These are phyloP conservation scores for Anas capensis DNA, from an alignment of 2,797 vertebrate genomes.

Conservation along the genomic window DNA sequence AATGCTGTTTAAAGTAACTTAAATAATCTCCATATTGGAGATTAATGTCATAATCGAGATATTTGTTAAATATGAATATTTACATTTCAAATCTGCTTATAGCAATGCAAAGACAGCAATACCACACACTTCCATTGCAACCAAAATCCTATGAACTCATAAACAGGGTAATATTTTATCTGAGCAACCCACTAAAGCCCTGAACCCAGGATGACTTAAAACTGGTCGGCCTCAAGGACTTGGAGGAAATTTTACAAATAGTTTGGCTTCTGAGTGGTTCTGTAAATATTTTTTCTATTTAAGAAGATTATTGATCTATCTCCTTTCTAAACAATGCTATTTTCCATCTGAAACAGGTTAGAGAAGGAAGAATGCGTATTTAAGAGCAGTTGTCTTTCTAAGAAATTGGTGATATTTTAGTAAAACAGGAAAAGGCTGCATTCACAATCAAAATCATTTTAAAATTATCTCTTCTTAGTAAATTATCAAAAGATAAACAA, in stretches of 20 bases:
- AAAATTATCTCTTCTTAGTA: not conserved
- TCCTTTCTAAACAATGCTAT: not conserved
- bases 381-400: constrained; percentile 27
- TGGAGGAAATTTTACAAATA: not conserved
- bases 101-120: not conserved
- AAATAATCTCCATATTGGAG: not conserved
- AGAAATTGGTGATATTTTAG: constrained; percentile 14
- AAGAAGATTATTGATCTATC: constrained; percentile 6
- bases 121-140: not conserved
- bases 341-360: constrained; percentile 38
- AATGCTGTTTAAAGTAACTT: not conserved
- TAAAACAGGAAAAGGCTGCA: not conserved
- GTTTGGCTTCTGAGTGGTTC: not conserved
- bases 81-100: not conserved
- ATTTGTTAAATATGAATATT: not conserved
- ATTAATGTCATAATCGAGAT: not conserved
- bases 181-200: not conserved
- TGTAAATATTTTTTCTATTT: constrained; percentile 1
- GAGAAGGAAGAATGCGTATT: not conserved
- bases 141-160: not conserved
- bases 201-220: not conserved
- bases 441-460: not conserved
- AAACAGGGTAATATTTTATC: not conserved
- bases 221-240: not conserved
- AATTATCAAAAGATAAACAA: not conserved